Base-by-base conservation (phyloP, 2,888 invertebrate species). In the Oasisia sp. region DNA sequence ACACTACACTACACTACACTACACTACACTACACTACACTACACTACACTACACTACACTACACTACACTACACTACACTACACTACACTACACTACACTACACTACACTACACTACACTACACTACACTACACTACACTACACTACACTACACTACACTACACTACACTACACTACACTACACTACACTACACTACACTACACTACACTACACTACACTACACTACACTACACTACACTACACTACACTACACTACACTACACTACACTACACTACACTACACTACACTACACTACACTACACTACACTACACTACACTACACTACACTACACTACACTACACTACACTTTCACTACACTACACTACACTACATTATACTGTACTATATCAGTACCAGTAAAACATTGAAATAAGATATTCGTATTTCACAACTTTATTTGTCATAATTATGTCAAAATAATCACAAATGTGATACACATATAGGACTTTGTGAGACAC, bases 251-350 rank as follows among this genome's bases (percentile, higher is more conserved):
- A 93, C 93, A 94, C 92, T 91, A 89, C 93, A 92, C 93, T 92
- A 94, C 90, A 91, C 91, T 89, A 93, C 92, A 93, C 91, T 92
- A 92, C 93, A 93, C 91, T 58, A 94, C 92, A 89, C 91, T 91
- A 94, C 93, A 93, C 92, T 89, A 93, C 92, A 92, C 92, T 92
- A 93, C 92, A 93, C 93, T 90, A 94, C 92, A 92, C 92, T 50
- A 93, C 92, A 93, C 93, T 90, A 94, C 92, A 93, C 93, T 92
- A 93, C 58, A 93, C 93, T 89, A 93, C 92, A 93, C 91, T 92
- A 94, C 93, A 94, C 93, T 90, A 93, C 93, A 92, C 93, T 74
- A 93, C 89, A 38, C 38, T 38, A 38, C 38, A 2, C 38, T 38
- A 38, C 38, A 38, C 38, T 38, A 38, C 38, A 38, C 38, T 38